These are phyloP conservation scores for Nestor notabilis DNA, from an alignment of 2,113 vertebrate species.

Conservation along the genomic window DNA sequence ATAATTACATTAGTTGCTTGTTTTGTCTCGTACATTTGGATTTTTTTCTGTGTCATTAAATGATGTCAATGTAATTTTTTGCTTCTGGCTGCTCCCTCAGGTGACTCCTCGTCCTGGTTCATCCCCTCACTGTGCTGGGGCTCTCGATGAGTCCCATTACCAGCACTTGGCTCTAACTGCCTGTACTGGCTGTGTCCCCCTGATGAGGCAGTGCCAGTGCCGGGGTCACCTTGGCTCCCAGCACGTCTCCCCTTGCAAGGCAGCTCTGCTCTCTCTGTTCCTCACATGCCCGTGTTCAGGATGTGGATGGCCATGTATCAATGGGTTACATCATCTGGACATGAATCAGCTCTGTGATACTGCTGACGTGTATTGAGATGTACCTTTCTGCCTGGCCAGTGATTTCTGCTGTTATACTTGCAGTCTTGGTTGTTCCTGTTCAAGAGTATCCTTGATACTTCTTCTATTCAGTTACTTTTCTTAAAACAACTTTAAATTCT, in stretches of 20 bases:
- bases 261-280: not conserved
- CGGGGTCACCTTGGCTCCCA: not conserved
- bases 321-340: not conserved
- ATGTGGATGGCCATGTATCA: not conserved
- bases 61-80: not conserved
- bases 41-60: not conserved
- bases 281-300: not conserved
- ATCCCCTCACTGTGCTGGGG: not conserved
- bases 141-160: not conserved
- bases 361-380: not conserved
- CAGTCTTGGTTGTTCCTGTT: not conserved
- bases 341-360: not conserved
- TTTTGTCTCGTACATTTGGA: not conserved
- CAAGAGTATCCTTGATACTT: not conserved
- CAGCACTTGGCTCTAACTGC: not conserved
- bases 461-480: not conserved
- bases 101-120: not conserved
- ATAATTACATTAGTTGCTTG: not conserved
- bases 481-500: not conserved
- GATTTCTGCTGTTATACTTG: not conserved
- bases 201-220: accelerated
- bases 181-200: not conserved
- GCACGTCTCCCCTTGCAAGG: accelerated
- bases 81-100: not conserved
- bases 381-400: not conserved